Evolutionary conservation across 2,113 vertebrate species (phyloP).

Genomic region (Elaphurus davidianus): DNA sequence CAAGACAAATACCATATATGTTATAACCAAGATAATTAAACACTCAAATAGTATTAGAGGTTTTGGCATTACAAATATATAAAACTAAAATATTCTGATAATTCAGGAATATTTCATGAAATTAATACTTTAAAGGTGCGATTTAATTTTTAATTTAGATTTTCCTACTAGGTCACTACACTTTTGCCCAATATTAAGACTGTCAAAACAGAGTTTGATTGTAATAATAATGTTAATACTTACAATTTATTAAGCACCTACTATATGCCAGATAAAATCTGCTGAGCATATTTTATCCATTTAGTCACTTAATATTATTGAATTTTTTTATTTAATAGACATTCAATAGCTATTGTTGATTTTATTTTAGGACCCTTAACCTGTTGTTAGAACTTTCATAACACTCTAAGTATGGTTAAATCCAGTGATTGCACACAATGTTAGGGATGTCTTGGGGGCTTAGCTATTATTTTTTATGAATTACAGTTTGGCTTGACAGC

Average conservation of each 20-base stretch:
- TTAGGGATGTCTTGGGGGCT: constrained; percentile 70
- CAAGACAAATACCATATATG: constrained; percentile 29
- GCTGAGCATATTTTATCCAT: not conserved
- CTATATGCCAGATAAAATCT: not conserved
- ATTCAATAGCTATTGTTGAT: not conserved
- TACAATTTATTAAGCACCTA: constrained; percentile 29
- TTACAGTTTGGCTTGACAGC: constrained; percentile 79
- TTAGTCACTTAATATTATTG: constrained; percentile 38
- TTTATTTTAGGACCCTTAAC: constrained; percentile 34
- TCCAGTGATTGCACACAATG: constrained; percentile 34
- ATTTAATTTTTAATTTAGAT: constrained; percentile 46
- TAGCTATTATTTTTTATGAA: constrained; percentile 80
- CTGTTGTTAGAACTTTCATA: constrained; percentile 30
- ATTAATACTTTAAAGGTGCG: constrained; percentile 18
- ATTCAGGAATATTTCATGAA: constrained; percentile 28
- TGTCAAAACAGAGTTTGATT: not conserved
- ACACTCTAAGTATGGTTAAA: constrained; percentile 70
- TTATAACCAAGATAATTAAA: constrained; percentile 50
- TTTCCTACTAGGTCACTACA: constrained; percentile 1
- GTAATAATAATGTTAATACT: constrained; percentile 2
- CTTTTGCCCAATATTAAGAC: constrained; percentile 34
- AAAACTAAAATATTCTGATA: constrained; percentile 54
- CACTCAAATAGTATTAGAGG: not conserved
- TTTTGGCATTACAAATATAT: constrained; percentile 37
- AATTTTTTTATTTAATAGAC: constrained; percentile 18